Base-by-base conservation (phyloP, 2,113 vertebrate genomes). In the Callospermophilus lateralis region DNA sequence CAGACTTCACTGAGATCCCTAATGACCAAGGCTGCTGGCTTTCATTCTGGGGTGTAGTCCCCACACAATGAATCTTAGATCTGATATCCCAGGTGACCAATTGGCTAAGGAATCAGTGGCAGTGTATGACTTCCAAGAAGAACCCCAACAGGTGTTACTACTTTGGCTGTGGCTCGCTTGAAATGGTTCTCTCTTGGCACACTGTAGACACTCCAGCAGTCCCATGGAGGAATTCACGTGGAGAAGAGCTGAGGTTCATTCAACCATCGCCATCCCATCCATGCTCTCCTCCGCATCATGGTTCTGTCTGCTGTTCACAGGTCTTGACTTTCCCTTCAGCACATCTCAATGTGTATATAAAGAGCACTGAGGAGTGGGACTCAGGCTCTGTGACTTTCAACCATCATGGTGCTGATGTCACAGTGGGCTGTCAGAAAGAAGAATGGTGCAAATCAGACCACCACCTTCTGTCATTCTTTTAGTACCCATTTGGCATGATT, bases 401-500 rank as follows among this genome's bases (percentile, higher is more conserved):
- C 53, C 48, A 12, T 77, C 73, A 53, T 11, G 13, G 12, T 55
- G 51, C 42, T 34, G 87, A 20, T n/a, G 28, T 63, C 78, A 42
- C 22, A 51, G 45, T 0, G 5, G 73, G 20, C 30, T 79, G 72
- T 83, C 61, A 85, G 61, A 42, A 95, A 93, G 90, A 95, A 96
- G 93, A 85, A 95, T 74, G 84, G 70, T n/a, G 17, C 58, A 92
- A 53, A 90, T 67, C 93, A 73, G 9, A 55, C 85, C 51, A 70
- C 76, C 84, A 58, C 55, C 42, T 93, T 84, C 85, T 28, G 55
- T 51, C 78, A 76, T 39, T 63, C 94, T 70, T 87, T 95, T 78
- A 95, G 88, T 93, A 48, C 51, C 92, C 51, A 32, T 84, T 80
- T 84, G 92, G 76, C 4, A 19, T 96, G 94, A 95, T 79, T 95